These are phyloP conservation scores for Meandrusa payeni DNA, from an alignment of 2,888 invertebrate species.

Conservation along the genomic window DNA sequence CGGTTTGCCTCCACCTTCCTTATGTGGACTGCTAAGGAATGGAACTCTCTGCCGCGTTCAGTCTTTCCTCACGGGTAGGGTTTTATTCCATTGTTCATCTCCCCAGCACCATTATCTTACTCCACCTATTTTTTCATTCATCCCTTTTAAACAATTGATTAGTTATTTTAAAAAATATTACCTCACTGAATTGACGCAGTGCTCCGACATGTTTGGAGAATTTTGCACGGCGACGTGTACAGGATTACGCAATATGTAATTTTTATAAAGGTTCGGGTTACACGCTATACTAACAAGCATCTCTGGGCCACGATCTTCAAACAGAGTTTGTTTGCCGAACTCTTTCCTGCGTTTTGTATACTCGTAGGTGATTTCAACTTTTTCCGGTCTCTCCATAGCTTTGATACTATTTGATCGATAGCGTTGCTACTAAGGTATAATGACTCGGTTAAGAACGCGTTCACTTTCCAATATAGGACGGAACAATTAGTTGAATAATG, in stretches of 20 bases:
- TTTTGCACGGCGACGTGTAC: slow-evolving; percentile 83
- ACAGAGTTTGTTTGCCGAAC: slow-evolving; percentile 86
- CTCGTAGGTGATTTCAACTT: slow-evolving; percentile 61
- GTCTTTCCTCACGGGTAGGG: too few relatives aligned
- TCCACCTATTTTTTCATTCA: too few relatives aligned
- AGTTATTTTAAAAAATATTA: slow-evolving; percentile 35
- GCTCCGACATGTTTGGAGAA: slow-evolving; percentile 80
- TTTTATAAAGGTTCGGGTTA: slow-evolving; percentile 76
- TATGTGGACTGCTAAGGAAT: too few relatives aligned
- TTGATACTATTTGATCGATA: slow-evolving; percentile 34
- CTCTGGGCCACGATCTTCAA: slow-evolving; percentile 85
- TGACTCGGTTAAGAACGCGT: neutral
- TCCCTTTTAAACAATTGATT: too few relatives aligned
- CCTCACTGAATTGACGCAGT: slow-evolving; percentile 83
- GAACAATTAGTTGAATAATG: too few relatives aligned
- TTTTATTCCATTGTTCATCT: too few relatives aligned
- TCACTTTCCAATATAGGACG: too few relatives aligned
- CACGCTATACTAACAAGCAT: slow-evolving; percentile 83
- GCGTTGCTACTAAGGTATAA: neutral
- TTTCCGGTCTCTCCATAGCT: slow-evolving; percentile 61
- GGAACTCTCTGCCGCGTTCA: too few relatives aligned
- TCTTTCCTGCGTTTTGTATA: slow-evolving; percentile 86
- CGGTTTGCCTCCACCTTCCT: too few relatives aligned
- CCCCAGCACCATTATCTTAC: too few relatives aligned
- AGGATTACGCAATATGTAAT: slow-evolving; percentile 82